phyloP scores from a whole-genome alignment of 1,140 invertebrate species.

The Orius insidiosus region DNA sequence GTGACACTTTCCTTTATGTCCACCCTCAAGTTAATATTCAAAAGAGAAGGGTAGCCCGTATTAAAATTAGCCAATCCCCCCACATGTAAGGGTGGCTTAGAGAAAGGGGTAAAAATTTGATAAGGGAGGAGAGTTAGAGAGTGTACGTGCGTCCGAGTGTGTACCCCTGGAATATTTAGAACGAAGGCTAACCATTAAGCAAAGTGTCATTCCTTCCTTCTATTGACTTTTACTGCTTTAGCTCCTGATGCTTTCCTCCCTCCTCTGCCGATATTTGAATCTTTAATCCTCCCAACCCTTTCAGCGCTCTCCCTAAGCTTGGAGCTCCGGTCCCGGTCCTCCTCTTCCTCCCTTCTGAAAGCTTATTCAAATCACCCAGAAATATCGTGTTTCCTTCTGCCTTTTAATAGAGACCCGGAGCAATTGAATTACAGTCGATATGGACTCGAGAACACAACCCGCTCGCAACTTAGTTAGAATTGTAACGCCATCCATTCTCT shows the following conservation, averaged over 20 bases:
- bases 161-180: slow-evolving; percentile 14
- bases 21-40: slow-evolving; percentile 10
- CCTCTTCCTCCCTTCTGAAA: slow-evolving; percentile 1
- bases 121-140: slow-evolving; percentile 4
- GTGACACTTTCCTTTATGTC: not conserved
- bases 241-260: not conserved
- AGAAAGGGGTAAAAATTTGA: slow-evolving; percentile 12
- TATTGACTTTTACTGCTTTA: slow-evolving; percentile 14
- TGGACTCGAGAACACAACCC: not conserved
- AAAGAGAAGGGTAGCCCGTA: slow-evolving; percentile 7
- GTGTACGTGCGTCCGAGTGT: slow-evolving; percentile 4
- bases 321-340: not conserved
- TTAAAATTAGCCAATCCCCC: slow-evolving; percentile 14
- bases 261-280: slow-evolving; percentile 4
- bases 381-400: slow-evolving; percentile 13
- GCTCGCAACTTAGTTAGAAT: too few relatives aligned
- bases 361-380: slow-evolving; percentile 13
- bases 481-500: not conserved
- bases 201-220: slow-evolving; percentile 14
- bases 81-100: slow-evolving; percentile 10
- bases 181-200: slow-evolving; percentile 9
- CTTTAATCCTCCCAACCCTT: slow-evolving; percentile 4
- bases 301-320: not conserved
- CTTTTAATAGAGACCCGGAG: slow-evolving; percentile 10
- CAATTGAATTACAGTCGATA: slow-evolving; percentile 12